Evolutionary conservation across 2,797 vertebrate species (phyloP).

Genomic region (Forpus xanthops): DNA sequence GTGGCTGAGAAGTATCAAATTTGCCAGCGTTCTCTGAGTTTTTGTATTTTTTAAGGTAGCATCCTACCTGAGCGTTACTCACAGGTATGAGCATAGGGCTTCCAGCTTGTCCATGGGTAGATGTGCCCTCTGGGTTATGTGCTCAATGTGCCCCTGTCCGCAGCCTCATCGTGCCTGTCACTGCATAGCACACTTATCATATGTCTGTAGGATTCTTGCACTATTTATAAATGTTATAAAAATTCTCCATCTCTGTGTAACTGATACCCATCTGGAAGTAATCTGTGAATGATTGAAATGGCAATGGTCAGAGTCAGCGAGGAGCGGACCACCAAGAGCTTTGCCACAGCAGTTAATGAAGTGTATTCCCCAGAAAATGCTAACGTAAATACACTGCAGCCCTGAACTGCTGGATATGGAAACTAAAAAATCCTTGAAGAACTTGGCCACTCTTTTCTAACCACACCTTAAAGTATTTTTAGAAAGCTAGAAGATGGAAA

Average conservation of each 20-base stretch:
- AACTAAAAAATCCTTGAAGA: constrained; percentile 51
- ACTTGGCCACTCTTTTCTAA: constrained; percentile 32
- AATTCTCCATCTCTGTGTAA: constrained; percentile 58
- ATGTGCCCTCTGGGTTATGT: accelerated
- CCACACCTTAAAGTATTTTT: constrained; percentile 45
- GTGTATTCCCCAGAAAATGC: constrained; percentile 60
- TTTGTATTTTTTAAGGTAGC: not conserved
- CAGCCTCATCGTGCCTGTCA: accelerated
- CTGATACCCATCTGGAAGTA: constrained; percentile 77
- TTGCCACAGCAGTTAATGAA: constrained; percentile 65
- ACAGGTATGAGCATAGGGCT: not conserved
- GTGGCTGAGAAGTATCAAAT: not conserved
- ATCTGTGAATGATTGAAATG: constrained; percentile 69
- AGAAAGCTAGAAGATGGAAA: constrained; percentile 28
- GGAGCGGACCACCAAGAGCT: constrained; percentile 57
- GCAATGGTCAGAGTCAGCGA: constrained; percentile 48
- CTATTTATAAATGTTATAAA: constrained; percentile 65
- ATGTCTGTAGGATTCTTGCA: constrained; percentile 32
- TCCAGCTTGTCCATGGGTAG: not conserved
- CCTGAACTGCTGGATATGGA: constrained; percentile 24
- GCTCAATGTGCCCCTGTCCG: accelerated
- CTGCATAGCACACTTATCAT: not conserved
- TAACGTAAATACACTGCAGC: constrained; percentile 38
- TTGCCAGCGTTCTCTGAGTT: not conserved
- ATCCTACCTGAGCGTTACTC: not conserved